Evolutionary conservation across 1,140 invertebrate genomes (phyloP).

Genomic region (Elysia chlorotica): DNA sequence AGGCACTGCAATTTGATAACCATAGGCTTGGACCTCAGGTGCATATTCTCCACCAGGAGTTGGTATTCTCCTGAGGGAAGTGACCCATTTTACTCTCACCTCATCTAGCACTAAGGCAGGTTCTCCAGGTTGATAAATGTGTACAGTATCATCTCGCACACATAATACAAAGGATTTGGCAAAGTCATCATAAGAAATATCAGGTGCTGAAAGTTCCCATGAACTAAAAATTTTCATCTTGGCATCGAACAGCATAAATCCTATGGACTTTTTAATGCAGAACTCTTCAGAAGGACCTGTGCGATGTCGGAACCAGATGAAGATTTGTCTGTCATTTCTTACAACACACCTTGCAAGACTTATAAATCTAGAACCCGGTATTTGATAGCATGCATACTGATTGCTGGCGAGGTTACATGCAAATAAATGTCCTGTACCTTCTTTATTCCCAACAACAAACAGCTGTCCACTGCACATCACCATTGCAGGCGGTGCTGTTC

Average conservation of each 20-base stretch:
- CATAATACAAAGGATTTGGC: slow-evolving; percentile 47
- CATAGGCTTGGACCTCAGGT: slow-evolving; percentile 37
- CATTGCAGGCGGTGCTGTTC: slow-evolving; percentile 54
- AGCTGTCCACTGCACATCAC: slow-evolving; percentile 50
- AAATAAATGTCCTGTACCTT: slow-evolving; percentile 56
- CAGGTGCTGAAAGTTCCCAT: slow-evolving; percentile 49
- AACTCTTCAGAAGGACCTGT: slow-evolving; percentile 59
- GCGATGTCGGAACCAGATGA: slow-evolving; percentile 55
- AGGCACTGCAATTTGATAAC: slow-evolving; percentile 47
- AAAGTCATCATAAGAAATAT: slow-evolving; percentile 57
- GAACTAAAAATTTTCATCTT: slow-evolving; percentile 51
- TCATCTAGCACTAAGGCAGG: slow-evolving; percentile 54
- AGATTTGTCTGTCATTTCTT: slow-evolving; percentile 49
- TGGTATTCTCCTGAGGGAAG: slow-evolving; percentile 43
- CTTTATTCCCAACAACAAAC: slow-evolving; percentile 54
- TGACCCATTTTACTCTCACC: slow-evolving; percentile 52
- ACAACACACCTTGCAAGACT: slow-evolving; percentile 52
- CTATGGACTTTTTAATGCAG: slow-evolving; percentile 56
- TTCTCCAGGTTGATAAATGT: slow-evolving; percentile 55
- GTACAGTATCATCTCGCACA: slow-evolving; percentile 49
- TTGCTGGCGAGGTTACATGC: slow-evolving; percentile 51
- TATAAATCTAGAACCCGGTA: slow-evolving; percentile 54
- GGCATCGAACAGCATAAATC: slow-evolving; percentile 59
- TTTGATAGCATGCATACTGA: slow-evolving; percentile 56
- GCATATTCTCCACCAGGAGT: slow-evolving; percentile 23